A percentile compares a stretch with the other conserved stretches of the same genome.
These are phyloP conservation scores for Ascidia mentula DNA, from an alignment of 23 tunicate species.

Conservation along the genomic window DNA sequence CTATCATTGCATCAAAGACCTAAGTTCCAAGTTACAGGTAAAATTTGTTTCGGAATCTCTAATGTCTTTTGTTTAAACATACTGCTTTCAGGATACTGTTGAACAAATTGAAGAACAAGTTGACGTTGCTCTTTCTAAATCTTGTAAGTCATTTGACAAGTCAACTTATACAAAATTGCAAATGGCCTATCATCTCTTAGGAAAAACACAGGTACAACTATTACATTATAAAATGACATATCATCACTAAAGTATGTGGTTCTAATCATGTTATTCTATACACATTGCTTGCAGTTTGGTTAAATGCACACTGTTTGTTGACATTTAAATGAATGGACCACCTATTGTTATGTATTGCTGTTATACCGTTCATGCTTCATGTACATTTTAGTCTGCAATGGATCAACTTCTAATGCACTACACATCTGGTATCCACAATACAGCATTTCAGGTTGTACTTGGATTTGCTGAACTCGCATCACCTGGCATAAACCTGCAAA, in stretches of 20 bases:
- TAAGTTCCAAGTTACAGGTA: constrained; percentile 75
- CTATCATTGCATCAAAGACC: constrained; percentile 89
- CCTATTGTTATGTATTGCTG: too few relatives aligned
- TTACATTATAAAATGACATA: too few relatives aligned
- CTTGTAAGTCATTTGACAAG: constrained; percentile 61
- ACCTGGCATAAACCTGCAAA: constrained; percentile 27
- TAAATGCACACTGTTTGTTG: too few relatives aligned
- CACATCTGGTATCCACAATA: constrained; percentile 79
- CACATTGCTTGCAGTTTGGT: too few relatives aligned
- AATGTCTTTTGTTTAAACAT: not conserved
- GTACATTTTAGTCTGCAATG: constrained; percentile 59
- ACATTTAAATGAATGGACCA: too few relatives aligned
- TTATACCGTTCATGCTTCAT: too few relatives aligned
- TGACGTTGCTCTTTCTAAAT: constrained; percentile 75
- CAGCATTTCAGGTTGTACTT: constrained; percentile 64
- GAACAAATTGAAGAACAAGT: constrained; percentile 89
- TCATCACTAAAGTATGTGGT: too few relatives aligned
- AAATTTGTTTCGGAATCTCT: not conserved
- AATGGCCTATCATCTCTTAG: constrained; percentile 61
- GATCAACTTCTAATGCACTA: constrained; percentile 93
- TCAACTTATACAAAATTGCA: constrained; percentile 52
- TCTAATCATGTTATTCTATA: too few relatives aligned
- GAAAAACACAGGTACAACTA: constrained; percentile 82
- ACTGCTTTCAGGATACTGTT: constrained; percentile 52
- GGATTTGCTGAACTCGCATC: constrained; percentile 38